phyloP scores from a whole-genome alignment of 1,140 invertebrate genomes.

The Lepidurus packardi region DNA sequence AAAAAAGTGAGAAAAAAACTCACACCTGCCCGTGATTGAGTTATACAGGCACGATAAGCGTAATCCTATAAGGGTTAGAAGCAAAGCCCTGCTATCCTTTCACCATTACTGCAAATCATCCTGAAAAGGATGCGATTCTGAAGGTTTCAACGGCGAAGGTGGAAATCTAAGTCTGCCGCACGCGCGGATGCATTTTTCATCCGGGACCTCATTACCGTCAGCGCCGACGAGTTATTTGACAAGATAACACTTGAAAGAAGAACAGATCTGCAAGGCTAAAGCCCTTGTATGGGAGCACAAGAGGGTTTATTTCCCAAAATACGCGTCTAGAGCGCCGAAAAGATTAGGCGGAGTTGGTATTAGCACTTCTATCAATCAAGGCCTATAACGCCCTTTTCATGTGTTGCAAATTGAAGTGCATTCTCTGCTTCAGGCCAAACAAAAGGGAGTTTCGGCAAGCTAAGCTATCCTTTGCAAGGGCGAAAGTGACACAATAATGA shows the following conservation, averaged over 20 bases:
- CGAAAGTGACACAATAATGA: not conserved
- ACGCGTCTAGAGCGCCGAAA: conserved; percentile 1
- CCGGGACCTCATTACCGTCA: conserved; percentile 2
- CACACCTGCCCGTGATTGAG: conserved; percentile 17
- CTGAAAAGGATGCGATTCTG: not conserved
- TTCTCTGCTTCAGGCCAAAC: not conserved
- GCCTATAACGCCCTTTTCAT: conserved; percentile 9
- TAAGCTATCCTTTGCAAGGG: not conserved
- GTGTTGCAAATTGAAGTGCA: conserved; percentile 14
- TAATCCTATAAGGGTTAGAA: conserved; percentile 3
- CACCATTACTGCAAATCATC: conserved; percentile 8
- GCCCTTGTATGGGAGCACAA: not conserved
- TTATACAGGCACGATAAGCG: not conserved
- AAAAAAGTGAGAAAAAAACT: not conserved
- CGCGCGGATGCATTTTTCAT: conserved; percentile 15
- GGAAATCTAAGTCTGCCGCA: not conserved
- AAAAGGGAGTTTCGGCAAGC: not conserved
- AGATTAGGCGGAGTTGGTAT: not conserved
- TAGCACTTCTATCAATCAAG: conserved; percentile 15
- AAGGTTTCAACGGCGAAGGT: not conserved
- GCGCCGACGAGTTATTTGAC: conserved; percentile 14
- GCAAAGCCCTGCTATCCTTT: not conserved
- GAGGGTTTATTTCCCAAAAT: not conserved
- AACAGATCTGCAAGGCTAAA: not conserved
- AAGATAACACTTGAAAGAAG: conserved; percentile 16